phyloP scores from a whole-genome alignment of 2,888 invertebrate genomes.

The Metacarcinus magister region DNA sequence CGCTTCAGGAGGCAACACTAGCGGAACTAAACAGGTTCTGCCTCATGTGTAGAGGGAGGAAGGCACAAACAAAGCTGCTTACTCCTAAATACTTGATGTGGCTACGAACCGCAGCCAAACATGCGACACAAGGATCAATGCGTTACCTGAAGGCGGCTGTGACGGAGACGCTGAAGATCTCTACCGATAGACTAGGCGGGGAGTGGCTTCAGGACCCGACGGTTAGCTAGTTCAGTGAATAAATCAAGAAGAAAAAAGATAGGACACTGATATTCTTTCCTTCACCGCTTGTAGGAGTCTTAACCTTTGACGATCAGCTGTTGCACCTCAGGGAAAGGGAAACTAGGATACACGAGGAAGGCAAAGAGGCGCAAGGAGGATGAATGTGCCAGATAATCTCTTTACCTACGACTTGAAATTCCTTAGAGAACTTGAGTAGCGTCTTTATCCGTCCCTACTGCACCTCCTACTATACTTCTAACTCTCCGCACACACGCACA shows the following conservation, averaged over 20 bases:
- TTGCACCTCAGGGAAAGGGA: neutral
- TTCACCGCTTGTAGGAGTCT: neutral
- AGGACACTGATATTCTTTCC: neutral
- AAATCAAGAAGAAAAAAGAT: neutral
- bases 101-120: neutral
- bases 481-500: neutral
- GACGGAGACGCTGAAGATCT: neutral
- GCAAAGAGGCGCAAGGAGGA: neutral
- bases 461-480: neutral
- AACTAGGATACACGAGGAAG: slow-evolving; percentile 6
- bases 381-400: slow-evolving; percentile 38
- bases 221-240: neutral
- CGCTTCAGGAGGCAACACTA: neutral
- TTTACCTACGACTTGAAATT: neutral
- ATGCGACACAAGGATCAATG: neutral
- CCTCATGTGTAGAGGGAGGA: neutral
- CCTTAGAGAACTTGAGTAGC: neutral
- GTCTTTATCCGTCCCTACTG: neutral
- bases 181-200: neutral
- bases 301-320: neutral
- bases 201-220: neutral
- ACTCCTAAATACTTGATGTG: neutral
- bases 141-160: neutral
- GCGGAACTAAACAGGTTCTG: neutral
- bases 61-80: neutral